These are phyloP conservation scores for Homarus gammarus DNA, from an alignment of 2,888 invertebrate species.

Conservation along the genomic window DNA sequence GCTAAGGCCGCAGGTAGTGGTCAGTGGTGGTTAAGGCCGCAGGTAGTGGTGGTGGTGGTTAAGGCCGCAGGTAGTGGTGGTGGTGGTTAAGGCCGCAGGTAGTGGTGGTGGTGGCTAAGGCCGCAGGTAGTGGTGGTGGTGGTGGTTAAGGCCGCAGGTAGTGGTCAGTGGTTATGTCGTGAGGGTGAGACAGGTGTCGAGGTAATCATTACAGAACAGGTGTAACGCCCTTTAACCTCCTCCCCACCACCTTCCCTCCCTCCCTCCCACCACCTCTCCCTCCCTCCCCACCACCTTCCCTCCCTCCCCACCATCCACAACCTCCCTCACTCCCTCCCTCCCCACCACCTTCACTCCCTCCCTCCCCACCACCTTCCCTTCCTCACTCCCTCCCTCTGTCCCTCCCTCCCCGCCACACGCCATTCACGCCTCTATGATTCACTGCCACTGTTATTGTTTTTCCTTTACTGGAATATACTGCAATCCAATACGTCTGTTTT, in stretches of 20 bases:
- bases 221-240: not conserved
- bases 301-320: not conserved
- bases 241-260: not conserved
- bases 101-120: too few species aligned
- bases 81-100: too few species aligned
- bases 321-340: not conserved
- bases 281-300: not conserved
- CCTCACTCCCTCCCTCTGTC: not conserved
- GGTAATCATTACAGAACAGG: too few species aligned
- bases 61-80: too few species aligned
- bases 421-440: constrained; percentile 1
- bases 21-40: too few species aligned
- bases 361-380: not conserved
- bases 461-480: constrained; percentile 1
- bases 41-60: too few species aligned
- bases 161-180: too few species aligned
- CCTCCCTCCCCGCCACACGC: not conserved
- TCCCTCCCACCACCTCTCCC: not conserved
- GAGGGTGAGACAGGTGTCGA: too few species aligned
- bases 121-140: too few species aligned
- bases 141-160: too few species aligned
- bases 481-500: not conserved
- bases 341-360: not conserved
- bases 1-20: too few species aligned
- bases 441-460: not conserved